Evolutionary conservation across 2,113 vertebrate species (phyloP).

Genomic region (human (Homo sapiens)): DNA sequence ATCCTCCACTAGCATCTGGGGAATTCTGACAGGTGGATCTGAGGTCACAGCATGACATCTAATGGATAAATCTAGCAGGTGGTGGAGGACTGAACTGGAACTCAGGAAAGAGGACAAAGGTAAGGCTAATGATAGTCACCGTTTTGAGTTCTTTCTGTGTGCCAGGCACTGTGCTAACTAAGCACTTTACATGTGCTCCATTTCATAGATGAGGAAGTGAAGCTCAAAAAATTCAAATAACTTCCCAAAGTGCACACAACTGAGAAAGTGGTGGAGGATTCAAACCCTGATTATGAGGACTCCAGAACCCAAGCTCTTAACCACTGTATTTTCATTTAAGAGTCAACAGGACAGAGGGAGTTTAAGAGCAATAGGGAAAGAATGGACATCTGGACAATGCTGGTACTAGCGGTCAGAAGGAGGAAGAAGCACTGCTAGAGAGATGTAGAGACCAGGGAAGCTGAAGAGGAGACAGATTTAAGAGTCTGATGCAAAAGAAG

Average conservation of each 20-base stretch:
- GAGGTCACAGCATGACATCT: not conserved
- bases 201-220: constrained; percentile 35
- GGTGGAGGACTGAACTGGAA: not conserved
- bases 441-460: not conserved
- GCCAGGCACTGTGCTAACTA: not conserved
- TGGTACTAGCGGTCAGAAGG: not conserved
- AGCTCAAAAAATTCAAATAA: constrained; percentile 37
- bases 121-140: not conserved
- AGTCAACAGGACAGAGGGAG: not conserved
- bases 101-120: not conserved
- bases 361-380: not conserved
- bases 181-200: not conserved
- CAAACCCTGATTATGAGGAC: not conserved
- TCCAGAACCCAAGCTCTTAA: not conserved
- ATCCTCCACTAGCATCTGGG: not conserved
- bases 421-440: not conserved
- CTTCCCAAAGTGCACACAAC: not conserved
- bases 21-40: not conserved
- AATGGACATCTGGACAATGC: not conserved
- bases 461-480: not conserved
- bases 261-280: constrained; percentile 6
- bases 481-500: not conserved
- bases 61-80: not conserved
- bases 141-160: not conserved
- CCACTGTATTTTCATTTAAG: not conserved